These are phyloP conservation scores for Natrix natrix DNA, from an alignment of 2,797 vertebrate species.

Conservation along the genomic window DNA sequence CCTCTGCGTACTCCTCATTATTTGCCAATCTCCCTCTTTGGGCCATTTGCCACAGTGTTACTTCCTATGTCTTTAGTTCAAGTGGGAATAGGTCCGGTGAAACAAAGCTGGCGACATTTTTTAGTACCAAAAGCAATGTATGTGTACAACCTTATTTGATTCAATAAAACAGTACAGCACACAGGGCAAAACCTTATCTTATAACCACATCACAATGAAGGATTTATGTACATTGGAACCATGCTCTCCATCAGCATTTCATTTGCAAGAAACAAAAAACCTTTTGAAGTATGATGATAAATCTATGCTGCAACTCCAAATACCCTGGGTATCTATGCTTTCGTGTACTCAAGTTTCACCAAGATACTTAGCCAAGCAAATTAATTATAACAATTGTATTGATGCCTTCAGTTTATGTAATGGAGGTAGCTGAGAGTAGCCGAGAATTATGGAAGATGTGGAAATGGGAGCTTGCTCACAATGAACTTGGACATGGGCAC, in stretches of 20 bases:
- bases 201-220: slow-evolving; percentile 36
- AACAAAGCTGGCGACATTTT: slow-evolving; percentile 33
- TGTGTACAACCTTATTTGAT: slow-evolving; percentile 37
- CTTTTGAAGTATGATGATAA: accelerated
- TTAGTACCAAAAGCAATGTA: slow-evolving; percentile 31
- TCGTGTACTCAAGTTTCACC: not conserved
- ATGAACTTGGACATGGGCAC: not conserved
- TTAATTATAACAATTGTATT: not conserved
- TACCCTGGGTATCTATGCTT: not conserved
- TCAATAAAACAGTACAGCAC: slow-evolving; percentile 43
- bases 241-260: slow-evolving; percentile 34
- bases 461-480: not conserved
- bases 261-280: slow-evolving; percentile 28
- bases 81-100: not conserved
- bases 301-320: not conserved
- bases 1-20: not conserved
- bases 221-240: slow-evolving; percentile 19
- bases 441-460: not conserved
- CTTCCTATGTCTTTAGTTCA: not conserved
- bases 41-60: not conserved
- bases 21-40: not conserved
- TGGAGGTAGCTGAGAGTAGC: not conserved
- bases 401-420: not conserved
- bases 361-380: not conserved
- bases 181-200: slow-evolving; percentile 40